Base-by-base conservation (phyloP, 1,140 invertebrate species). In the Drosophila sturtevanti region DNA sequence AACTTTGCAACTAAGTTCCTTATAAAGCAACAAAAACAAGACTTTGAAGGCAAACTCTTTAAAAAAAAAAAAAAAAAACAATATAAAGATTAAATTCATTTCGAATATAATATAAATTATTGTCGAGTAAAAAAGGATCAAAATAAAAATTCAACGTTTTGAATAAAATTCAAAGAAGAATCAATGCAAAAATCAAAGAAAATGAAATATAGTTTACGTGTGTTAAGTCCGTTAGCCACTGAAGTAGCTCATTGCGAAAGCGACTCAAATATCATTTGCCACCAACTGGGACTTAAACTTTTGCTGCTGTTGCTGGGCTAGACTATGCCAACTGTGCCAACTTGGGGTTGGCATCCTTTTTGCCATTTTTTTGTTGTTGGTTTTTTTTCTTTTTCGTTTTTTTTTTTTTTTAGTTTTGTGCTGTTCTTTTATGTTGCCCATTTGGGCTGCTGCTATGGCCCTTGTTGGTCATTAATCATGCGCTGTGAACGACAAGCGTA, bases 381-480 rank as follows among this genome's bases (percentile, higher is more conserved):
- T 27, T 31, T 38, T 35, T 18, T 58, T 16, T 18, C 6, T 44
- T 3, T 31, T 38, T 31, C 31, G 12, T 35, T 34, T 16, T 58
- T 51, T 38, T 52, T 65, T 22, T 54, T 66, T 16, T 58, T 21
- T 11, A 27, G 1, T 67, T 44, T 41, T 21, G 52, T 75, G 61
- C 44, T 34, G 14, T 63, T 58, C 21, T 52, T 66, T 24, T 59
- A 61, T 16, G 22, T 41, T 62, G 38, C 59, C 35, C 59, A 74
- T 73, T 68, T 68, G 66, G 72, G 86, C 76, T 75, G 55, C 72
- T 61, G 74, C 74, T 62, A 34, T 64, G 84, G 84, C 84, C 84
- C 84, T 89, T 87, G 84, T 84, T 84, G 84, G 84, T 84, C 84
- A 87, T 87, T 87, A 87, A 87, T 87, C 84, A 87, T 87, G 84